Conservation (phyloP, 35 echinoderm and acorn worm genomes). For the Heliocidaris erythrogramma region DNA sequence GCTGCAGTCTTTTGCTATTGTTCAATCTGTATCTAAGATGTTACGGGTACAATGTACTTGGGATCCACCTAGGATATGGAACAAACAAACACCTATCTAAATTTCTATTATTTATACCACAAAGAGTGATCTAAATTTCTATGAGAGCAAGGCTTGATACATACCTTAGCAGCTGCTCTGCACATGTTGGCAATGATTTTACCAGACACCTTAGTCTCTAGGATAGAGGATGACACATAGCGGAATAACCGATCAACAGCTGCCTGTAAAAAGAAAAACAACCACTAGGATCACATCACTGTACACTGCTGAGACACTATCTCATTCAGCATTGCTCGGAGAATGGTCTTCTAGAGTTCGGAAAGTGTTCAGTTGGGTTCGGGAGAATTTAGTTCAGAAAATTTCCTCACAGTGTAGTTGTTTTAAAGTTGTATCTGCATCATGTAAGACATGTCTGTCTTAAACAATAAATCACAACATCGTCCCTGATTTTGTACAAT, state of each 20-base stretch:
- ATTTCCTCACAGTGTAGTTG: too few species aligned
- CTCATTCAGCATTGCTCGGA: too few species aligned
- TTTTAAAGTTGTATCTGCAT: too few species aligned
- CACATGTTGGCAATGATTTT: conserved; percentile 86
- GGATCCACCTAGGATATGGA: conserved; percentile 61
- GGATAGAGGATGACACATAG: conserved; percentile 65
- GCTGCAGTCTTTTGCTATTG: too few species aligned
- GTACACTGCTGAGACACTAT: too few species aligned
- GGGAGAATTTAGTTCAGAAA: too few species aligned
- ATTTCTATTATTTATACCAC: too few species aligned
- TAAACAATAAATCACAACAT: background rate
- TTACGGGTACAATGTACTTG: conserved; percentile 52
- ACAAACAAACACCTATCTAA: background rate
- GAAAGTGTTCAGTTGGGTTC: too few species aligned
- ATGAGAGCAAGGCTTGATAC: background rate
- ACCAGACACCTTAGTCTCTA: conserved; percentile 89
- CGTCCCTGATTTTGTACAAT: background rate
- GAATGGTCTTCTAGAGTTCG: too few species aligned
- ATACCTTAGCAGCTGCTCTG: conserved; percentile 76
- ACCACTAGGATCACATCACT: background rate
- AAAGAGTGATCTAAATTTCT: too few species aligned
- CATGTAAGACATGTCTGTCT: too few species aligned
- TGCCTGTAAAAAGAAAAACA: conserved; percentile 57
- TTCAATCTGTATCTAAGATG: background rate
- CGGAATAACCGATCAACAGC: conserved; percentile 72